Conservation (phyloP, 2,888 invertebrate genomes). For the Cryptocheilus praepositus region DNA sequence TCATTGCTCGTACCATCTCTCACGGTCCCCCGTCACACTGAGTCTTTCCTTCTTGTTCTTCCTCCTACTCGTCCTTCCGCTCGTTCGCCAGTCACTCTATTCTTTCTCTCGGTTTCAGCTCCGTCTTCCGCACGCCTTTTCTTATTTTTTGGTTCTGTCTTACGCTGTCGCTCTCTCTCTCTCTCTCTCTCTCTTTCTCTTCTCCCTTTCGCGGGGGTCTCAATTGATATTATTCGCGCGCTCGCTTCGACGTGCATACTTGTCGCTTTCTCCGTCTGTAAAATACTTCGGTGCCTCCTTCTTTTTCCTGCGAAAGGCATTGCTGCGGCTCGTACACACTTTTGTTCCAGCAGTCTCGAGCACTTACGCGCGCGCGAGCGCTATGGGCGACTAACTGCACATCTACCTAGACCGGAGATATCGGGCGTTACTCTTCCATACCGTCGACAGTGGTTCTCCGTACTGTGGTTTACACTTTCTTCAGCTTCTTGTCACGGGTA, state of each 20-base stretch:
- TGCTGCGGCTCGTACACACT: constrained; percentile 13
- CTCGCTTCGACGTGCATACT: not conserved
- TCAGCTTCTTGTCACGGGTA: constrained; percentile 10
- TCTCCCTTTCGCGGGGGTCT: not conserved
- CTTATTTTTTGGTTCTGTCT: not conserved
- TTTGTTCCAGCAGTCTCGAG: constrained; percentile 27
- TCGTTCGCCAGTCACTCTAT: constrained; percentile 42
- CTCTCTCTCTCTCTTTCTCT: not conserved
- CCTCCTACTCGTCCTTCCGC: constrained; percentile 33
- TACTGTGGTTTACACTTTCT: not conserved
- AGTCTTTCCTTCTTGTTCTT: constrained; percentile 14
- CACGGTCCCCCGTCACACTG: constrained; percentile 6
- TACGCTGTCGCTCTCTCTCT: not conserved
- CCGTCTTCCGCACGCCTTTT: not conserved
- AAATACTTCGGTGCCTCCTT: too few relatives aligned
- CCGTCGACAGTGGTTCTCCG: constrained; percentile 6
- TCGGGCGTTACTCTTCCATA: constrained; percentile 4
- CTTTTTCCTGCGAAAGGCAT: not conserved
- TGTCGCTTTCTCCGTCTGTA: too few relatives aligned
- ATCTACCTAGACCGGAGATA: constrained; percentile 8
- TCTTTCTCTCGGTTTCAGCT: constrained; percentile 28
- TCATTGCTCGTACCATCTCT: constrained; percentile 7
- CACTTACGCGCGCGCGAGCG: constrained; percentile 30
- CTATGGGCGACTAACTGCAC: constrained; percentile 31
- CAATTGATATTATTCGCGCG: not conserved